Conservation (phyloP, 2,888 invertebrate genomes). For the Cephus pulcher region DNA sequence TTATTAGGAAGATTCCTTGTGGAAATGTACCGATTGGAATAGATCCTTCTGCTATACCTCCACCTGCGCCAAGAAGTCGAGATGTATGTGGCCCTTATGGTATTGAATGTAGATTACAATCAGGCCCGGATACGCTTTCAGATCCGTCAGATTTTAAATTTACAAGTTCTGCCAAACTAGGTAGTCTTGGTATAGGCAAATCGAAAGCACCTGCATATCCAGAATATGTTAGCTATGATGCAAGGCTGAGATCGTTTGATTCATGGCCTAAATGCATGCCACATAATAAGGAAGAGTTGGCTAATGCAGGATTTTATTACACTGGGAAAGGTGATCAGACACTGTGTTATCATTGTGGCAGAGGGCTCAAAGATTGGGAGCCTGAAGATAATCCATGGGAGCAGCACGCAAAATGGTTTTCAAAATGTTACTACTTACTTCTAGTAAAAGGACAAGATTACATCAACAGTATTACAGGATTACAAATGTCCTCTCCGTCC, state of each 20-base stretch:
- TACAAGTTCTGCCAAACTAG: conserved; percentile 48
- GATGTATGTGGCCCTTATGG: conserved; percentile 69
- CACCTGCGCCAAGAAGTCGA: conserved; percentile 61
- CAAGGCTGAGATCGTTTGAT: conserved; percentile 77
- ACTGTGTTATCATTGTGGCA: conserved; percentile 90
- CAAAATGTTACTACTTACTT: conserved; percentile 77
- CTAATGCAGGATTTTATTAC: conserved; percentile 90
- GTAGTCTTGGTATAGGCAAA: conserved; percentile 59
- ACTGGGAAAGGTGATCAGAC: conserved; percentile 87
- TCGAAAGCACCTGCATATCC: conserved; percentile 73
- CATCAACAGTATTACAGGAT: conserved; percentile 68
- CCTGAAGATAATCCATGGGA: conserved; percentile 88
- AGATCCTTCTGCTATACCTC: conserved; percentile 49
- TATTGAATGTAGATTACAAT: conserved; percentile 60
- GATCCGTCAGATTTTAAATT: conserved; percentile 53
- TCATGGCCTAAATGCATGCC: conserved; percentile 76
- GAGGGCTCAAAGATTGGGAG: conserved; percentile 91
- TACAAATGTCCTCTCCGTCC: conserved; percentile 64
- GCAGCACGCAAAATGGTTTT: conserved; percentile 90
- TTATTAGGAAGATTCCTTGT: conserved; percentile 74
- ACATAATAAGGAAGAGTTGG: conserved; percentile 80
- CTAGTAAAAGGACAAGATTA: conserved; percentile 80
- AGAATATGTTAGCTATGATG: conserved; percentile 76
- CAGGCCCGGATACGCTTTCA: conserved; percentile 51
- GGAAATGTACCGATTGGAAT: conserved; percentile 73